Conservation (phyloP, 2,113 vertebrate genomes). For the Vanacampus margaritifer region DNA sequence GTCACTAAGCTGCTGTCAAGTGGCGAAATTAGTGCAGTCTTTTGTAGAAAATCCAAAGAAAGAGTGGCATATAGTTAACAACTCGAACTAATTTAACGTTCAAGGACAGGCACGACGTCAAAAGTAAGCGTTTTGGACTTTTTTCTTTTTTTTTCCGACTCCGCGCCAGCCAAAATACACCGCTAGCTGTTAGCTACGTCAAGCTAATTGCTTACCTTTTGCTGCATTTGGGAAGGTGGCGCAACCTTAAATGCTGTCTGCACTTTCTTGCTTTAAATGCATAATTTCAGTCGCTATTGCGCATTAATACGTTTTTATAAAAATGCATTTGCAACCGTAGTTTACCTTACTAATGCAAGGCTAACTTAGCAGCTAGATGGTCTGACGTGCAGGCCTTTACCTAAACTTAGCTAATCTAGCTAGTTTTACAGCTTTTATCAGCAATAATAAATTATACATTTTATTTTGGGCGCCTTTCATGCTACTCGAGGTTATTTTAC, state of each 20-base stretch:
- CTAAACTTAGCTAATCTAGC: neutral
- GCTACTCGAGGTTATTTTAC: no score
- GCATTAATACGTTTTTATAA: neutral
- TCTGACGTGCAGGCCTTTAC: neutral
- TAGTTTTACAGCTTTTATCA: neutral
- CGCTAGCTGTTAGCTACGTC: constrained; percentile 14
- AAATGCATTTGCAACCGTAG: neutral
- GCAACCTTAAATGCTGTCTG: neutral
- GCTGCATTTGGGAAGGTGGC: neutral
- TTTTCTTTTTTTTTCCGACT: neutral
- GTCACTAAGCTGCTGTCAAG: neutral
- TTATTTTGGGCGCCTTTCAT: no score
- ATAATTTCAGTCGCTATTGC: neutral
- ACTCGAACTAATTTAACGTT: neutral
- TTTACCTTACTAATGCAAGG: neutral
- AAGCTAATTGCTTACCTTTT: neutral
- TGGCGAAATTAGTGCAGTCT: neutral
- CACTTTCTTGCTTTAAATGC: neutral
- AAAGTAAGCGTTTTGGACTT: constrained; percentile 54
- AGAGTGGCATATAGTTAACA: neutral
- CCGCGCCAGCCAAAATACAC: neutral
- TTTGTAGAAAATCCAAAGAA: neutral
- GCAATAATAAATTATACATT: no score
- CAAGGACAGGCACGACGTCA: constrained; percentile 34
- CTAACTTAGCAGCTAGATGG: neutral